These are phyloP conservation scores for Silurus meridionalis DNA, from an alignment of 2,113 vertebrate species.

Conservation along the genomic window DNA sequence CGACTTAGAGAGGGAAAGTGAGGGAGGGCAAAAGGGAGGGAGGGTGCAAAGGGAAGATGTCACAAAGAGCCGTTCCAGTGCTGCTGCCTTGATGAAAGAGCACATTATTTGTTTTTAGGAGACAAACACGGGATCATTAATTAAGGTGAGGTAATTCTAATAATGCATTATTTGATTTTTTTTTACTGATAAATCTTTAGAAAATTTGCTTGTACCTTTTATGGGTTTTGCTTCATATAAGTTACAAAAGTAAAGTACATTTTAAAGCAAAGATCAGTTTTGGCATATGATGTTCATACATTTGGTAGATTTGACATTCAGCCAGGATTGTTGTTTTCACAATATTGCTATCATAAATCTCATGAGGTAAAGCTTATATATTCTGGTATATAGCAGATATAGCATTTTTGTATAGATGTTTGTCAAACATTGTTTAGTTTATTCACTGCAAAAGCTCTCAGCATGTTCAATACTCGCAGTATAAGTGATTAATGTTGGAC, in stretches of 20 bases:
- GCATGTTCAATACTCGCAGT: neutral
- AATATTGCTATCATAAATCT: neutral
- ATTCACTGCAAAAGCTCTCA: neutral
- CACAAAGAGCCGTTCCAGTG: slow-evolving; percentile 24
- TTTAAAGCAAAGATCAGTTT: neutral
- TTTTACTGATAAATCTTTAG: too few species aligned
- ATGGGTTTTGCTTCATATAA: too few species aligned
- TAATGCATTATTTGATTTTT: neutral
- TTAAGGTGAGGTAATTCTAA: slow-evolving; percentile 37
- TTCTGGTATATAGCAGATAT: too few species aligned
- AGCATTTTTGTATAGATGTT: neutral
- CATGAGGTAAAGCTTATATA: neutral
- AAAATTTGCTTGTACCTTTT: neutral
- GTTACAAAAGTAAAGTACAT: neutral
- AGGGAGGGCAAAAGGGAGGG: slow-evolving; percentile 15
- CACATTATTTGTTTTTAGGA: slow-evolving; percentile 44
- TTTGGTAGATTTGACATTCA: neutral
- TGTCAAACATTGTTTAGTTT: neutral
- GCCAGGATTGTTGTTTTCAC: neutral
- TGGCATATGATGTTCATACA: neutral
- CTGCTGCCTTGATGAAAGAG: slow-evolving; percentile 40
- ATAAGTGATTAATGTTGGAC: neutral
- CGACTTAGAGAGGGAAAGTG: slow-evolving; percentile 32
- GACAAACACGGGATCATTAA: slow-evolving; percentile 25
- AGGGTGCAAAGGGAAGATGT: slow-evolving; percentile 19